A percentile compares a stretch with the other conserved stretches of the same genome.
Evolutionary conservation across 2,888 invertebrate species (phyloP).

Genomic region (Cheilosia grossa): DNA sequence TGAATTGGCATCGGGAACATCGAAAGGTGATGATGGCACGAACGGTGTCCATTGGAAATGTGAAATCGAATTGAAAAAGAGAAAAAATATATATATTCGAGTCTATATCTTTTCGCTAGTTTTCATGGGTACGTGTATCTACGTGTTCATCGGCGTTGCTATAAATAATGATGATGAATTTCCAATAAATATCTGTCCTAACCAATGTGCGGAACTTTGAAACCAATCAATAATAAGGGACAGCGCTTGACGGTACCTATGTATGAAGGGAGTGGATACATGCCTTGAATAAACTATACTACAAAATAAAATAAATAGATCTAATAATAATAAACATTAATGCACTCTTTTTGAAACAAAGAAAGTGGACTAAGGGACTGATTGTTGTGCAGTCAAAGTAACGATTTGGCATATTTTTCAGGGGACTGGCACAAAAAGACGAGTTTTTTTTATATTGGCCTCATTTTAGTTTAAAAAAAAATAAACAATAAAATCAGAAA

Average conservation of each 20-base stretch:
- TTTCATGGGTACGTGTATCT: conserved; percentile 9
- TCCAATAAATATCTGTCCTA: conserved; percentile 9
- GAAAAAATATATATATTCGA: not conserved
- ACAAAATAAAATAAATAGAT: no score
- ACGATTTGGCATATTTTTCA: no score
- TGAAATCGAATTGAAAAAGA: conserved; percentile 50
- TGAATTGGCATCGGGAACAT: conserved; percentile 62
- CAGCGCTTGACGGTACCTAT: not conserved
- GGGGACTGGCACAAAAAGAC: no score
- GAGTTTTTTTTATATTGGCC: no score
- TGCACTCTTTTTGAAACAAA: no score
- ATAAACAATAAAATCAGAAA: no score
- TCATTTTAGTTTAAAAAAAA: no score
- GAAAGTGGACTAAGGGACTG: no score
- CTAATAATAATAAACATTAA: no score
- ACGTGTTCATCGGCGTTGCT: conserved; percentile 2
- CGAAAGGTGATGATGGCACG: conserved; percentile 64
- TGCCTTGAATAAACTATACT: no score
- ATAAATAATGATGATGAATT: conserved; percentile 26
- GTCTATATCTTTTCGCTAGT: not conserved
- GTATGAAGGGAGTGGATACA: no score
- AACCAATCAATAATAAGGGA: conserved; percentile 32
- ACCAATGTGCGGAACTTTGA: conserved; percentile 1
- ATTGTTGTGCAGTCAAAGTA: no score
- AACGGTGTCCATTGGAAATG: conserved; percentile 55